Percentiles rank a stretch among this genome's conserved stretches.
phyloP scores from a whole-genome alignment of 1,140 invertebrate genomes.

The Lasaia peninsularis region DNA sequence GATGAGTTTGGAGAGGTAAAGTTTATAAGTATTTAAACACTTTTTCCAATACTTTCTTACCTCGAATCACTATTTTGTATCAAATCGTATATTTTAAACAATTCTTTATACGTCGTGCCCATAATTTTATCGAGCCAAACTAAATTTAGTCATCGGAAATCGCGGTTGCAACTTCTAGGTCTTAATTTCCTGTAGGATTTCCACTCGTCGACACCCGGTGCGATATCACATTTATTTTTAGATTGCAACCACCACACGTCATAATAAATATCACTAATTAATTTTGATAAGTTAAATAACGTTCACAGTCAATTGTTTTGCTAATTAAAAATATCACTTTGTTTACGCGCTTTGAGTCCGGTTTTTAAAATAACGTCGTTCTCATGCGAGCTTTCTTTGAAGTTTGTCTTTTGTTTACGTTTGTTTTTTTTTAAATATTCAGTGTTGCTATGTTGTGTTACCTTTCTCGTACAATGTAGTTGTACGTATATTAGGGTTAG shows the following conservation, averaged over 20 bases:
- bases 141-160: constrained; percentile 50
- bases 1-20: background rate
- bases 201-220: constrained; percentile 31
- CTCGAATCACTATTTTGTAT: constrained; percentile 59
- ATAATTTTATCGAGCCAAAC: constrained; percentile 49
- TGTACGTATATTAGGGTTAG: background rate
- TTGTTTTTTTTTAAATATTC: constrained; percentile 8
- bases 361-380: constrained; percentile 20
- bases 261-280: constrained; percentile 11
- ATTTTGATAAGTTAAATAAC: background rate
- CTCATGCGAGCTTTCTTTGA: constrained; percentile 1
- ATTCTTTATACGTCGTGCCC: constrained; percentile 59
- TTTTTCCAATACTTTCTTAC: constrained; percentile 32
- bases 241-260: constrained; percentile 25
- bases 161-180: constrained; percentile 45
- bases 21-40: background rate
- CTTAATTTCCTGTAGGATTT: constrained; percentile 63
- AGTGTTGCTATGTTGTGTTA: background rate
- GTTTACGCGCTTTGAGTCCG: background rate
- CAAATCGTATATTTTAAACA: constrained; percentile 66
- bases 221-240: constrained; percentile 53
- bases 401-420: constrained; percentile 11
- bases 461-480: background rate
- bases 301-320: constrained; percentile 4
- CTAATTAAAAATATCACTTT: background rate